phyloP scores from a whole-genome alignment of 2,888 invertebrate genomes.

The Lasioglossum oenotherae region DNA sequence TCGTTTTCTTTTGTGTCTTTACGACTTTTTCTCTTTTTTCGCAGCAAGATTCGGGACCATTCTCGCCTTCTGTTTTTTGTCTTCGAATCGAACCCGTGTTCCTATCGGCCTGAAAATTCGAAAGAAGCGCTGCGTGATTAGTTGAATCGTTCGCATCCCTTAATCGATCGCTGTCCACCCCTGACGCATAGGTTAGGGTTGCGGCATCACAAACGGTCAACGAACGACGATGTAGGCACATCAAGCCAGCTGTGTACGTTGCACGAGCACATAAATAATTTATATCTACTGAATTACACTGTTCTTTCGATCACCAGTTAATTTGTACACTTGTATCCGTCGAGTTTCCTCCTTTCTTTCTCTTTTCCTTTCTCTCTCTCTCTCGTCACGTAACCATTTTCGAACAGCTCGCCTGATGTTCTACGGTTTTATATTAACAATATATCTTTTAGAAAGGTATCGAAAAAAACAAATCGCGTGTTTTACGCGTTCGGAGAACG shows the following conservation, averaged over 20 bases:
- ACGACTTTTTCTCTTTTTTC: slow-evolving; percentile 19
- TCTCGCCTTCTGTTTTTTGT: slow-evolving; percentile 15
- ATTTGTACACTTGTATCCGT: slow-evolving; percentile 32
- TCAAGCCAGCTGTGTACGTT: slow-evolving; percentile 46
- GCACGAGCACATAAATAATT: slow-evolving; percentile 36
- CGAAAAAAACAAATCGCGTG: slow-evolving; percentile 66
- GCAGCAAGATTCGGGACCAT: slow-evolving; percentile 51
- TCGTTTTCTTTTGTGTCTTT: background rate
- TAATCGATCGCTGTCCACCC: background rate
- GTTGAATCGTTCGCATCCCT: slow-evolving; percentile 16
- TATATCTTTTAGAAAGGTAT: background rate
- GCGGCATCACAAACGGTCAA: slow-evolving; percentile 2
- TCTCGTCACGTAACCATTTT: slow-evolving; percentile 1
- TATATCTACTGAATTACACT: slow-evolving; percentile 21
- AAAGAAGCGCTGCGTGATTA: slow-evolving; percentile 64
- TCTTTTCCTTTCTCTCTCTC: background rate
- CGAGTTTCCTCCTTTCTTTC: slow-evolving; percentile 13
- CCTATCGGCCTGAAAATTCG: slow-evolving; percentile 64
- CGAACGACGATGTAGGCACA: slow-evolving; percentile 28
- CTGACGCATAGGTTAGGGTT: background rate
- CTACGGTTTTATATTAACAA: background rate
- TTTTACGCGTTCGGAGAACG: slow-evolving; percentile 35
- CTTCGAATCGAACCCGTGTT: slow-evolving; percentile 44
- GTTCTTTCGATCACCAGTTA: slow-evolving; percentile 37
- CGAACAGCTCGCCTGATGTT: slow-evolving; percentile 44